Conservation (phyloP, 92 coral and sea anemone species). For the Phenganax marumi region DNA sequence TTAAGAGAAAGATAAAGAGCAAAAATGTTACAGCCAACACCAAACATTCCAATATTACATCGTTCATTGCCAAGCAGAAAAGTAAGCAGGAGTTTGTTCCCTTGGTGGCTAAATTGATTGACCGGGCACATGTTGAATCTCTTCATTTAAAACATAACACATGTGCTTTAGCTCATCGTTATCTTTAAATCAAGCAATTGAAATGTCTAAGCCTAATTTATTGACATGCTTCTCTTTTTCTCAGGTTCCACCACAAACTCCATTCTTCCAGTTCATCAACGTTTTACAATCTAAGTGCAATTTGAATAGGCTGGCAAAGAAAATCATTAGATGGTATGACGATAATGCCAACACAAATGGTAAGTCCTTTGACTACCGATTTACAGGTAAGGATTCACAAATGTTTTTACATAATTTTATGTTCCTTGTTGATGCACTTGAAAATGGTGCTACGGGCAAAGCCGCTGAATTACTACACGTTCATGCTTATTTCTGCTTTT, state of each 20-base stretch:
- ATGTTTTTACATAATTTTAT: slow-evolving; percentile 23
- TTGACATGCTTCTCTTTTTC: slow-evolving; percentile 8
- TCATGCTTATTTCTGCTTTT: slow-evolving; percentile 31
- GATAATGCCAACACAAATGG: background rate
- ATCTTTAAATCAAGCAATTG: slow-evolving; percentile 16
- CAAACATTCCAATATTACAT: background rate
- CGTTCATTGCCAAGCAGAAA: slow-evolving; percentile 12
- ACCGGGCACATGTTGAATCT: slow-evolving; percentile 33
- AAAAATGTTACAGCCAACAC: slow-evolving; percentile 12
- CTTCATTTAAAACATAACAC: slow-evolving; percentile 38
- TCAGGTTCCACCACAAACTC: slow-evolving; percentile 18
- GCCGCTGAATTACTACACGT: background rate
- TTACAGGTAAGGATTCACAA: slow-evolving; percentile 19
- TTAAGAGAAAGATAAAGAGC: background rate
- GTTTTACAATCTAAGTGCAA: slow-evolving; percentile 12
- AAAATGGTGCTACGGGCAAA: slow-evolving; percentile 34
- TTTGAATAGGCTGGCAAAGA: slow-evolving; percentile 15
- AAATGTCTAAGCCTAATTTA: slow-evolving; percentile 15
- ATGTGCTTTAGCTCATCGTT: slow-evolving; percentile 39
- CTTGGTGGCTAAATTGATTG: slow-evolving; percentile 16
- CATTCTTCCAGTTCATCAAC: slow-evolving; percentile 8
- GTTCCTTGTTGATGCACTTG: slow-evolving; percentile 29
- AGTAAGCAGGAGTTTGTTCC: slow-evolving; percentile 38
- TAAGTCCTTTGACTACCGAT: slow-evolving; percentile 11
- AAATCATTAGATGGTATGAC: slow-evolving; percentile 6